Percentiles rank a stretch among this genome's conserved stretches.
Conservation (phyloP, 2,113 vertebrate species). For the Oceanites oceanicus region DNA sequence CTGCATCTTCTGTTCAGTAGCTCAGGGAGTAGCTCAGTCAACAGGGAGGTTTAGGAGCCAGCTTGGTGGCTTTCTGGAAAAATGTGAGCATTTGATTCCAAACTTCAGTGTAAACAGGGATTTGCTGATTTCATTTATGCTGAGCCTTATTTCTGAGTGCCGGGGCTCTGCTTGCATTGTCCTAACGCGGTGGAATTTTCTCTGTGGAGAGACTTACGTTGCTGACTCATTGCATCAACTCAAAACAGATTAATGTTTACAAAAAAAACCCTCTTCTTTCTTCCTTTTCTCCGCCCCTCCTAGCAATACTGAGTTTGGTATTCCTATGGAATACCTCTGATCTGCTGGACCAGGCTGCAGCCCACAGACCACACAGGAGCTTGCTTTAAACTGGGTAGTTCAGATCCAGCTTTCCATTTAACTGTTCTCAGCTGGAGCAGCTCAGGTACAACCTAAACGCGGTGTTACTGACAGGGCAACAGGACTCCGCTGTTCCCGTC, state of each 20-base stretch:
- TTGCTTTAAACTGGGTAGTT: not conserved
- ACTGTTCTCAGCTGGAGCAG: not conserved
- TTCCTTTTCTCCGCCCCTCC: not conserved
- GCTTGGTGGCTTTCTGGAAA: constrained; percentile 6
- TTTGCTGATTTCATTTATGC: constrained; percentile 50
- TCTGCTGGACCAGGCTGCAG: not conserved
- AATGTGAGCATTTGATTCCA: not conserved
- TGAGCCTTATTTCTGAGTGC: constrained; percentile 16
- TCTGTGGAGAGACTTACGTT: constrained; percentile 40
- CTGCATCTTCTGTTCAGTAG: not conserved
- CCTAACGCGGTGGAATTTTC: constrained; percentile 27
- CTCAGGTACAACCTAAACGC: not conserved
- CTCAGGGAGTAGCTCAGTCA: not conserved
- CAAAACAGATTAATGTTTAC: constrained; percentile 38
- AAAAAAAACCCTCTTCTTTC: not conserved
- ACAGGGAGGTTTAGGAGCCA: not conserved
- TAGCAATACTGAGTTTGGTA: not conserved
- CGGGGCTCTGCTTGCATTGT: constrained; percentile 21
- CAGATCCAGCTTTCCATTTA: not conserved
- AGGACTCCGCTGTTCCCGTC: not conserved
- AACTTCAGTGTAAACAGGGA: constrained; percentile 16
- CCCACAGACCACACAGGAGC: not conserved
- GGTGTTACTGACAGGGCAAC: not conserved
- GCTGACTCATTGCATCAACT: constrained; percentile 60
- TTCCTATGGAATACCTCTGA: not conserved